These are phyloP conservation scores for Nerophis lumbriciformis DNA, from an alignment of 2,113 vertebrate species.

Conservation along the genomic window DNA sequence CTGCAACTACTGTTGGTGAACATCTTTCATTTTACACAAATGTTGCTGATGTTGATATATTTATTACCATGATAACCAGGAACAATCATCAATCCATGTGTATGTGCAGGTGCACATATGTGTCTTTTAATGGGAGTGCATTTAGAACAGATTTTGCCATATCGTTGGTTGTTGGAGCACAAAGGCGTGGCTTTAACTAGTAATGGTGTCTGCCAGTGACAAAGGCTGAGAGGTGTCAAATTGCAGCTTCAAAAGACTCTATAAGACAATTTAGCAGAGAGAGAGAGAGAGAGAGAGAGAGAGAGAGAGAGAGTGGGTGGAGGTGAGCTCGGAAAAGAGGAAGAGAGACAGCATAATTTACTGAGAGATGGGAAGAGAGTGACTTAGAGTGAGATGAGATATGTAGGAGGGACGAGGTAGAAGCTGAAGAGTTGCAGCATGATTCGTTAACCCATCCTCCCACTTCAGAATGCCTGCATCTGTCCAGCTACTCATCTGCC, in stretches of 20 bases:
- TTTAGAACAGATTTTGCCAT: constrained; percentile 6
- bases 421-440: constrained; percentile 56
- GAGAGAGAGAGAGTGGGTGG: constrained; percentile 21
- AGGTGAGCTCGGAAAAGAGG: constrained; percentile 25
- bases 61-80: constrained; percentile 13
- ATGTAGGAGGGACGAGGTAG: constrained; percentile 45
- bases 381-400: constrained; percentile 50
- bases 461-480: constrained; percentile 55
- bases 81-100: constrained; percentile 29
- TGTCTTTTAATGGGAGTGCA: not conserved
- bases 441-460: constrained; percentile 54
- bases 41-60: not conserved
- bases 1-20: constrained; percentile 1
- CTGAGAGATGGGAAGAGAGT: constrained; percentile 27
- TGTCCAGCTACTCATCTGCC: constrained; percentile 22
- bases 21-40: constrained; percentile 2
- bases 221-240: constrained; percentile 46
- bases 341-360: constrained; percentile 28
- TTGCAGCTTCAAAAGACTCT: constrained; percentile 62
- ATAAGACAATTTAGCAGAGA: constrained; percentile 55
- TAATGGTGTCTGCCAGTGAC: constrained; percentile 59
- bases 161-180: constrained; percentile 45
- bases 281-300: constrained; percentile 15
- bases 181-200: constrained; percentile 47
- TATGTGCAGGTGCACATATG: constrained; percentile 1